A percentile compares a stretch with the other conserved stretches of the same genome.
phyloP scores from a whole-genome alignment of 2,113 vertebrate species.

The Rhabdomys dilectus region DNA sequence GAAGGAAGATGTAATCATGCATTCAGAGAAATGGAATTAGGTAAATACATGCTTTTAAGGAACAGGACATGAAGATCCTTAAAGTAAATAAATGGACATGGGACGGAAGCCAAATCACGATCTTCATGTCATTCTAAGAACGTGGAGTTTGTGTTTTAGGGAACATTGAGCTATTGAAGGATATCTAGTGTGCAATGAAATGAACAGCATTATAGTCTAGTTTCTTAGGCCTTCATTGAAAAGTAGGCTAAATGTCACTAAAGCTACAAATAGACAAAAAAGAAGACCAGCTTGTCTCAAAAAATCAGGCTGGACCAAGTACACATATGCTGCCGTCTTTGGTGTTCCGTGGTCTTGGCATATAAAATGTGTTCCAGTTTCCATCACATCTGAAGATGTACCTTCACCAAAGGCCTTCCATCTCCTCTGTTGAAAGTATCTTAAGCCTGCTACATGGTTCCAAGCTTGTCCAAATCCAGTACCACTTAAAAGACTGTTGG shows the following conservation, averaged over 20 bases:
- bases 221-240: constrained; percentile 18
- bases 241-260: background rate
- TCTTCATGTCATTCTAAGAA: background rate
- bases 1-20: background rate
- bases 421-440: background rate
- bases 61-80: background rate
- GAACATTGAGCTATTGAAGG: background rate
- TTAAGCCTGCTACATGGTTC: too few relatives aligned
- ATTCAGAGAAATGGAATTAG: background rate
- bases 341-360: background rate
- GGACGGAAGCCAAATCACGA: background rate
- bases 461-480: background rate
- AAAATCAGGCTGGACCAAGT: background rate
- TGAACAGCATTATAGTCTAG: background rate
- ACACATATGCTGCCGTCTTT: background rate
- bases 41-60: background rate
- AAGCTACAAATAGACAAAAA: background rate
- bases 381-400: background rate
- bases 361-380: background rate
- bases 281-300: background rate
- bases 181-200: background rate
- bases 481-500: background rate
- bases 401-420: background rate
- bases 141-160: background rate
- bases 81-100: background rate